Percentiles rank a stretch among this genome's conserved stretches.
Conservation (phyloP, 2,888 invertebrate genomes). For the Dolichomitus sp. region DNA sequence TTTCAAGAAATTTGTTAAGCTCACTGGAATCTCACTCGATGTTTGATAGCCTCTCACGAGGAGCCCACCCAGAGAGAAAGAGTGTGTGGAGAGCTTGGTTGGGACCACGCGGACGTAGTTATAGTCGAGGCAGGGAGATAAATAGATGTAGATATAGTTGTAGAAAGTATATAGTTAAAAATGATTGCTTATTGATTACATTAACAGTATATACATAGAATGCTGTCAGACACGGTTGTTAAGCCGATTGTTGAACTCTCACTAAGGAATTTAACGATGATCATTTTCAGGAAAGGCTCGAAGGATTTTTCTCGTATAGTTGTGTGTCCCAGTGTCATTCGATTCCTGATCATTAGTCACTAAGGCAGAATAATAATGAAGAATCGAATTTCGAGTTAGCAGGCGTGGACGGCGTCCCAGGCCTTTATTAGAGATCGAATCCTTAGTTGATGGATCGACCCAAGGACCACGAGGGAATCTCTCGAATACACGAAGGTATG, state of each 20-base stretch:
- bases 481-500: conserved; percentile 33
- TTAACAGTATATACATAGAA: conserved; percentile 3
- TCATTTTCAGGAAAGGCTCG: conserved; percentile 16
- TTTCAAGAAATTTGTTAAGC: conserved; percentile 54
- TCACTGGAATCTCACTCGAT: conserved; percentile 51
- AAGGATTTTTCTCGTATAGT: not conserved
- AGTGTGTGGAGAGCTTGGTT: conserved; percentile 19
- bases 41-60: conserved; percentile 4
- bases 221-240: not conserved
- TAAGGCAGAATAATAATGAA: conserved; percentile 35
- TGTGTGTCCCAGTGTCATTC: not conserved
- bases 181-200: conserved; percentile 30
- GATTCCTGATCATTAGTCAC: conserved; percentile 34
- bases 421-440: conserved; percentile 40
- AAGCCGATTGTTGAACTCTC: not conserved
- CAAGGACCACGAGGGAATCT: conserved; percentile 11
- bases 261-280: conserved; percentile 13
- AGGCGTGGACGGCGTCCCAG: not conserved
- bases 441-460: conserved; percentile 43
- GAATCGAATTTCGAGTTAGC: conserved; percentile 21
- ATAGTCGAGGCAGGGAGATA: conserved; percentile 51
- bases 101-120: conserved; percentile 42
- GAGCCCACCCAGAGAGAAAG: conserved; percentile 61
- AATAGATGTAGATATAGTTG: conserved; percentile 57
- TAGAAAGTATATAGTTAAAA: conserved; percentile 53